Conservation (phyloP, 2,888 invertebrate genomes). For the Aspidiotus destructor region DNA sequence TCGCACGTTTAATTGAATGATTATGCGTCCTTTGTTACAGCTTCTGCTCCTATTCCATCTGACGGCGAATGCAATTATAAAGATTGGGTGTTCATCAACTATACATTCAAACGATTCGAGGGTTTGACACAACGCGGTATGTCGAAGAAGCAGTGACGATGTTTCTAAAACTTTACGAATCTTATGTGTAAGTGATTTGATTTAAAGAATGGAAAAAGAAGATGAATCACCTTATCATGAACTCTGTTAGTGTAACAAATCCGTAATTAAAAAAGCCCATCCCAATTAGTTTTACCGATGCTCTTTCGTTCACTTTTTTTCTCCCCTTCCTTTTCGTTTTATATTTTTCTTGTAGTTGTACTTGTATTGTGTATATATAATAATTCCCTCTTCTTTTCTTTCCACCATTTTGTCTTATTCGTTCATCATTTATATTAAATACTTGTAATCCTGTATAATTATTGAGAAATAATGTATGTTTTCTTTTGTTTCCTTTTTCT, state of each 20-base stretch:
- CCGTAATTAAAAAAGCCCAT: no score
- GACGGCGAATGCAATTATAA: constrained; percentile 84
- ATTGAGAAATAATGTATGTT: no score
- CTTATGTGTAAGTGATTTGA: no score
- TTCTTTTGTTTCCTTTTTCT: no score
- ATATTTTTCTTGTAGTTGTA: constrained; percentile 15
- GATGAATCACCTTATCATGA: no score
- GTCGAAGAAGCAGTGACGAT: constrained; percentile 61
- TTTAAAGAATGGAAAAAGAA: no score
- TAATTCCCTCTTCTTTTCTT: background rate
- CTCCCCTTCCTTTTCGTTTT: constrained; percentile 1
- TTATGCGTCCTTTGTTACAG: constrained; percentile 45
- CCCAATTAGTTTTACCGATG: constrained; percentile 21
- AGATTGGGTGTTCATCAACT: constrained; percentile 99
- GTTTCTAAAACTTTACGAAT: background rate
- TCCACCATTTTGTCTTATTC: background rate
- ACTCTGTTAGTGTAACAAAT: no score
- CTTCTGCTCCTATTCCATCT: constrained; percentile 76
- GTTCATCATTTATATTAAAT: constrained; percentile 10
- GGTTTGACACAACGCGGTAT: constrained; percentile 85
- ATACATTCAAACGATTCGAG: constrained; percentile 99
- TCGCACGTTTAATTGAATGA: background rate
- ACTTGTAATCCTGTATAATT: no score
- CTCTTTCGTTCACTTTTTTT: constrained; percentile 21
- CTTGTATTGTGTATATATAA: background rate